Conservation (phyloP, 1,140 invertebrate species). For the Belonocnema kinseyi region DNA sequence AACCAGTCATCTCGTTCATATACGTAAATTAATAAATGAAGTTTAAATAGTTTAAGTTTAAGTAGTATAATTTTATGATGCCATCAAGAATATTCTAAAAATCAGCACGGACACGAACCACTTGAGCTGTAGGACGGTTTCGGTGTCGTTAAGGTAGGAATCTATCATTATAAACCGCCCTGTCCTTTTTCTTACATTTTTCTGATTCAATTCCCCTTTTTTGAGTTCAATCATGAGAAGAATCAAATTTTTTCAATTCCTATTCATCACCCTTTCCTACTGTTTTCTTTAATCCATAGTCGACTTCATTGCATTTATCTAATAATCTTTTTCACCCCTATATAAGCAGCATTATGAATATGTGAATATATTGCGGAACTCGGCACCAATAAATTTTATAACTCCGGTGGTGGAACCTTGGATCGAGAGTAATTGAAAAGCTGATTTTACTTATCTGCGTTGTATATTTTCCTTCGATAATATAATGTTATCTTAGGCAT, state of each 20-base stretch:
- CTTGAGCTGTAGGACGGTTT: too few relatives aligned
- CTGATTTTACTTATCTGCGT: constrained; percentile 29
- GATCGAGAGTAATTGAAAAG: constrained; percentile 19
- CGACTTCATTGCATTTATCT: background rate
- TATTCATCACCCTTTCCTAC: background rate
- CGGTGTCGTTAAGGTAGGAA: too few relatives aligned
- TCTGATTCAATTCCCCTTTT: background rate
- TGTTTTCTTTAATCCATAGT: constrained; percentile 1
- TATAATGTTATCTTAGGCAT: constrained; percentile 41
- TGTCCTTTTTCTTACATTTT: too few relatives aligned
- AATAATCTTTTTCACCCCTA: constrained; percentile 11
- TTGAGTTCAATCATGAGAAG: constrained; percentile 10
- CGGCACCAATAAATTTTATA: background rate
- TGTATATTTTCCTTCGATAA: constrained; percentile 3
- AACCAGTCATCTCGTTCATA: too few relatives aligned
- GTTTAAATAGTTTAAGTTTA: too few relatives aligned
- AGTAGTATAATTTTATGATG: too few relatives aligned
- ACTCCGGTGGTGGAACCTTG: constrained; percentile 23
- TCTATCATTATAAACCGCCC: too few relatives aligned
- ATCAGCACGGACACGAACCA: too few relatives aligned
- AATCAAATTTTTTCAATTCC: background rate
- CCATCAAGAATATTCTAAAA: too few relatives aligned
- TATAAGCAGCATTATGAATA: constrained; percentile 7
- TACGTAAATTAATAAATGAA: too few relatives aligned
- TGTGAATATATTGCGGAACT: constrained; percentile 6